Conservation (phyloP, 2,888 invertebrate genomes). For the Caenorhabditis sp. region DNA sequence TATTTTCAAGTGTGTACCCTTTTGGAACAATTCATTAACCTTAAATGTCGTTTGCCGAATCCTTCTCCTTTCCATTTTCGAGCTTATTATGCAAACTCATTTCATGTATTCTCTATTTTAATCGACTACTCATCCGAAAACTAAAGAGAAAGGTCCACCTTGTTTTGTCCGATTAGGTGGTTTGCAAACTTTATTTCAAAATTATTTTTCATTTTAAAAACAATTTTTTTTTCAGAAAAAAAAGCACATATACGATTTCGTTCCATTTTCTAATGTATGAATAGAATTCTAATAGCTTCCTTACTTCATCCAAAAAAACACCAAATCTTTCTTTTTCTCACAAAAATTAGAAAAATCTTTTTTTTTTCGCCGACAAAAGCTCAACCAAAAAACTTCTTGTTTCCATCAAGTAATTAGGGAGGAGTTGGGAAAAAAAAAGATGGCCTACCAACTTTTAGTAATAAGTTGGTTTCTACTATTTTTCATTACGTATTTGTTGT, state of each 20-base stretch:
- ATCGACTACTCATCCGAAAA: not conserved
- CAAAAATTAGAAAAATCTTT: not conserved
- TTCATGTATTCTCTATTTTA: not conserved
- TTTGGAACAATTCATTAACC: constrained; percentile 5
- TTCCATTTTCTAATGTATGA: not conserved
- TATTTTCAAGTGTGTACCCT: not conserved
- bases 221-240: not conserved
- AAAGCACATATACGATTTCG: not conserved
- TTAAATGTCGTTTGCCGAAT: constrained; percentile 8
- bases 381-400: not conserved
- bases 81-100: not conserved
- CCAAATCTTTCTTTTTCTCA: not conserved
- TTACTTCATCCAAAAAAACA: not conserved
- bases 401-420: not conserved
- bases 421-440: not conserved
- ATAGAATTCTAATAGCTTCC: not conserved
- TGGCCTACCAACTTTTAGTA: not conserved
- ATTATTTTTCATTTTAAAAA: not conserved
- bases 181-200: not conserved
- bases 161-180: not conserved
- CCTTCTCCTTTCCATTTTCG: not conserved
- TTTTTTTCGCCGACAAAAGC: not conserved
- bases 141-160: not conserved
- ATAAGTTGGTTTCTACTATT: not conserved
- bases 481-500: not conserved